Percentiles rank a stretch among this genome's conserved stretches.
Conservation (phyloP, 2,888 invertebrate genomes). For the Agriopis leucophaearia region DNA sequence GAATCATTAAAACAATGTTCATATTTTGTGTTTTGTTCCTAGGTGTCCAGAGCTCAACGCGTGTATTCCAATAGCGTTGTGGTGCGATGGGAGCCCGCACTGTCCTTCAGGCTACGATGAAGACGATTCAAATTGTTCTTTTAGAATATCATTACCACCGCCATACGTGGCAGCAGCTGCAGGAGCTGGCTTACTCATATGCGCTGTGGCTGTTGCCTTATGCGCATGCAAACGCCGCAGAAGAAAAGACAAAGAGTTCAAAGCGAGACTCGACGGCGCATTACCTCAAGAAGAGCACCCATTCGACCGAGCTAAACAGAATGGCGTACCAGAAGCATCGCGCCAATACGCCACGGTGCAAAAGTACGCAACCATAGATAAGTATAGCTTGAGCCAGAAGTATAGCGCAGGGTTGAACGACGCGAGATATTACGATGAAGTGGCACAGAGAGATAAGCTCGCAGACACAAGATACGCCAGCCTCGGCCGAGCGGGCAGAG, state of each 20-base stretch:
- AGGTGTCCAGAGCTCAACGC: conserved; percentile 94
- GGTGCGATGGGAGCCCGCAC: conserved; percentile 93
- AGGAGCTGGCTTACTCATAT: conserved; percentile 87
- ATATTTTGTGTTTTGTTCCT: conserved; percentile 34
- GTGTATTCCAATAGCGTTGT: conserved; percentile 91
- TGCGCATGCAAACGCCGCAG: conserved; percentile 87
- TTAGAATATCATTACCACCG: conserved; percentile 89
- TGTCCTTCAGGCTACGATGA: conserved; percentile 94
- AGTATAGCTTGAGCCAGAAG: conserved; percentile 84
- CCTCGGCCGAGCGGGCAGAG: conserved; percentile 77
- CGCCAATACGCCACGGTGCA: conserved; percentile 82
- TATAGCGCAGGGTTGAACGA: conserved; percentile 84
- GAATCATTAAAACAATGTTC: background rate
- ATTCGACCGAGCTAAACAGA: conserved; percentile 86
- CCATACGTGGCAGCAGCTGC: conserved; percentile 89
- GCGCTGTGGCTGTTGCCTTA: conserved; percentile 85
- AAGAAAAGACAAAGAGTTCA: conserved; percentile 87
- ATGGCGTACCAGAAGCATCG: conserved; percentile 75
- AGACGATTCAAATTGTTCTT: conserved; percentile 91
- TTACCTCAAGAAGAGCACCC: conserved; percentile 87
- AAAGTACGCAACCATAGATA: conserved; percentile 85
- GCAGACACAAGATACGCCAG: conserved; percentile 83
- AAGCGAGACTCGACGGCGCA: conserved; percentile 87
- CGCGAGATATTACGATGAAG: conserved; percentile 83
- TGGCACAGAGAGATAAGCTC: conserved; percentile 83